Base-by-base conservation (phyloP, 1,140 invertebrate genomes). In the Camponotus vicinus region DNA sequence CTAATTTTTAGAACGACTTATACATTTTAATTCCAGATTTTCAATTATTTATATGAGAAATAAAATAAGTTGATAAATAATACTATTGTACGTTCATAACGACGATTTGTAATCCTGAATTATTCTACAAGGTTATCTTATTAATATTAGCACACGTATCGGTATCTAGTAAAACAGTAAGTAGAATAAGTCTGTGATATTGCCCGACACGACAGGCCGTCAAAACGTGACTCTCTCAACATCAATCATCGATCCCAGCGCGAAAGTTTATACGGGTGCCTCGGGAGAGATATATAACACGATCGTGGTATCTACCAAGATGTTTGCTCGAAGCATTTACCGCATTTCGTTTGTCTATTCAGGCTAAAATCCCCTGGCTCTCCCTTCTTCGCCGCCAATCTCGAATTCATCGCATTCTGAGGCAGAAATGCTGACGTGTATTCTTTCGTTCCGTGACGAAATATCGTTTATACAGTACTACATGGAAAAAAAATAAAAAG, bases 201-300 rank as follows among this genome's bases (percentile, higher is more conserved):
- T 45, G 37, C 18, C 42, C 66, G 69, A 86, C 84, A 63, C 42
- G 27, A 87, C 64, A 61, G 61, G 37, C 63, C 71, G 79, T 91
- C 88, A 88, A 88, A 76, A 84, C 63, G 49, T 69, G 83, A 86
- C 79, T 76, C 37, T 77, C 61, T 40, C 61, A 40, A 64, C 86
- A 91, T 91, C 88, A 80, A 91, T 91, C 89, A 89, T 55, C 67
- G 45, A 80, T 80, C 70, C 34, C 86, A 82, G 67, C 52, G 52
- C 27, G 42, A 78, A 84, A 75, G 75, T 86, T 82, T 83, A 66
- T 86, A 69, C 55, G 59, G 13, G 13, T 64, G 13, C 69, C 59
- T 52, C 61, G 49, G 21, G 79, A 52, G 66, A 67, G 84, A 66
- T 78, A 63, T 75, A 86, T 82, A 82, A 61, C 49, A 82, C 21